Evolutionary conservation across 1,140 invertebrate species (phyloP).

Genomic region (Drosophila serrata): DNA sequence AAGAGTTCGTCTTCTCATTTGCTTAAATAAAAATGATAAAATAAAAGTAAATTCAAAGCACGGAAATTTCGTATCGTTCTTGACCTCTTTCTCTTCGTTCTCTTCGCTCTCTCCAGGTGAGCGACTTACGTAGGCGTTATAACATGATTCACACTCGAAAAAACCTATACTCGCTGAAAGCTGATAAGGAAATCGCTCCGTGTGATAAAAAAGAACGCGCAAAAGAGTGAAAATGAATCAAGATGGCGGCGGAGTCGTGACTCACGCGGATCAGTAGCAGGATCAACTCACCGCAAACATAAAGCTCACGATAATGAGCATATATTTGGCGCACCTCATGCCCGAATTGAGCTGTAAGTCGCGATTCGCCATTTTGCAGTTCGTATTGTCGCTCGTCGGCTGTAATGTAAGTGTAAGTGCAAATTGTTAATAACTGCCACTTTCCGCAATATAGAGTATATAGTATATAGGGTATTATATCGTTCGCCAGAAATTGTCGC

Average conservation of each 20-base stretch:
- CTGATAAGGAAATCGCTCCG: slow-evolving; percentile 40
- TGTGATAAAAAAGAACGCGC: slow-evolving; percentile 32
- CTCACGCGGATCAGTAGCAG: slow-evolving; percentile 37
- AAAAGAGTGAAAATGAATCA: slow-evolving; percentile 25
- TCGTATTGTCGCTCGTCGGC: slow-evolving; percentile 7
- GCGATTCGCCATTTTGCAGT: slow-evolving; percentile 69
- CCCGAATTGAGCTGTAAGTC: slow-evolving; percentile 88
- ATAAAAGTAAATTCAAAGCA: not conserved
- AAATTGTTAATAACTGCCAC: slow-evolving; percentile 26
- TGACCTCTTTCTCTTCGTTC: slow-evolving; percentile 35
- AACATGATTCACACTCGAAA: slow-evolving; percentile 48
- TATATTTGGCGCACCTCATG: slow-evolving; percentile 93
- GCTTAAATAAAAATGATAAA: too few species aligned
- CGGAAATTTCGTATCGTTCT: slow-evolving; percentile 6
- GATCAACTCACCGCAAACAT: slow-evolving; percentile 93
- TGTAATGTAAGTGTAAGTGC: slow-evolving; percentile 35
- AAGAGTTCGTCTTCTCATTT: not conserved
- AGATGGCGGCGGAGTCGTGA: slow-evolving; percentile 69
- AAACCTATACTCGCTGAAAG: slow-evolving; percentile 7
- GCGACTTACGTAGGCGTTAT: slow-evolving; percentile 18
- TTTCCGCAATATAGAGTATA: slow-evolving; percentile 37
- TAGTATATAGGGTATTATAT: slow-evolving; percentile 35
- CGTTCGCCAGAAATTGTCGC: slow-evolving; percentile 21
- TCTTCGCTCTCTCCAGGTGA: slow-evolving; percentile 1
- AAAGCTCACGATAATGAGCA: slow-evolving; percentile 93